Evolutionary conservation across 2,888 invertebrate genomes (phyloP).

Genomic region (Limulus polyphemus): DNA sequence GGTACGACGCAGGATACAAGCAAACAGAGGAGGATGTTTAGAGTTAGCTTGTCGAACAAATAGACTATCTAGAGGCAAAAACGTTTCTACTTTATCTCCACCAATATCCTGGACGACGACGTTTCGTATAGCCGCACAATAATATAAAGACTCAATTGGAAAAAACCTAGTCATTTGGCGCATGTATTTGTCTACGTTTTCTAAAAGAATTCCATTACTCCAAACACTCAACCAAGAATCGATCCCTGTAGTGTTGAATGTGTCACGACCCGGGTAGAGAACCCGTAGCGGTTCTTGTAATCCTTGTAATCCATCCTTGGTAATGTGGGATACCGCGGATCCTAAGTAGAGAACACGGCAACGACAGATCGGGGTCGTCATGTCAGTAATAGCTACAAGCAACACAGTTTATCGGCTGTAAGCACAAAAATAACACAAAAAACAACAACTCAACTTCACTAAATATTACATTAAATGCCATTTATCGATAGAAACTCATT

Average conservation of each 20-base stretch:
- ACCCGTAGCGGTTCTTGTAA: slow-evolving; percentile 94
- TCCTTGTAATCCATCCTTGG: slow-evolving; percentile 91
- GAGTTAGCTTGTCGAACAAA: slow-evolving; percentile 84
- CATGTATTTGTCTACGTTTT: slow-evolving; percentile 90
- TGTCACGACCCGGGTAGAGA: slow-evolving; percentile 83
- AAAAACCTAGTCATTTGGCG: slow-evolving; percentile 88
- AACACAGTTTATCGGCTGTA: too few species aligned
- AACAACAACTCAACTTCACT: too few species aligned
- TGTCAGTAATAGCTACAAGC: too few species aligned
- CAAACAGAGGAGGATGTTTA: slow-evolving; percentile 89
- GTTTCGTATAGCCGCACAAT: slow-evolving; percentile 78
- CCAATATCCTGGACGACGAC: slow-evolving; percentile 50
- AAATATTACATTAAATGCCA: too few species aligned
- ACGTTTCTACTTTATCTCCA: slow-evolving; percentile 34
- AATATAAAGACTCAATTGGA: slow-evolving; percentile 86
- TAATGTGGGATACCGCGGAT: slow-evolving; percentile 88
- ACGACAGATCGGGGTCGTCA: slow-evolving; percentile 82
- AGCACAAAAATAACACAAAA: too few species aligned
- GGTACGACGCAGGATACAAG: slow-evolving; percentile 85
- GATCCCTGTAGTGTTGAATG: slow-evolving; percentile 47
- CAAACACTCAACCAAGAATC: slow-evolving; percentile 94
- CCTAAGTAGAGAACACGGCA: slow-evolving; percentile 93
- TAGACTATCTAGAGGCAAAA: slow-evolving; percentile 87
- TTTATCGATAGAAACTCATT: too few species aligned
- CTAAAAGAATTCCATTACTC: slow-evolving; percentile 81